Evolutionary conservation across 1,140 invertebrate species (phyloP), one percentile per base, ranked within the genome.

Genomic region (Megalonaias nervosa): DNA sequence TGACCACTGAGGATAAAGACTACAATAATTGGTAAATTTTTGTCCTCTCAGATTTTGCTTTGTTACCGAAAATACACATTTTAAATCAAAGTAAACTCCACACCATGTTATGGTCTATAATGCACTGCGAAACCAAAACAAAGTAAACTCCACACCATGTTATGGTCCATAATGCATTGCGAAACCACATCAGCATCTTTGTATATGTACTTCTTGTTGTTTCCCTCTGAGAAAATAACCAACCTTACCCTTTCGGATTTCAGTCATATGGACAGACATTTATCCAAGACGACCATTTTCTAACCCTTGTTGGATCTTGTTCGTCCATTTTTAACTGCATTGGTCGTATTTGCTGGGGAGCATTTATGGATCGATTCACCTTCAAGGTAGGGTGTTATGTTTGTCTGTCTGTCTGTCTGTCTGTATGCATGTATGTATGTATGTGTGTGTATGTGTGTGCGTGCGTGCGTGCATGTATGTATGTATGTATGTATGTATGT

Each of bases 211-310:
- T 31, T 31, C 31, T 31, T 31, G 31, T 31, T 31, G 31, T 31
- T 31, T 31, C 31, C 5, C 31, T 31, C 31, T 31, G 2, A 31
- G 31, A 31, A 31, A 61, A 21, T 17, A 61, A 6, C 6, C 60
- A 2, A 61, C 21, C 2, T 61, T 61, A 2, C 21, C 1, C 1
- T 17, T 61, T 19, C n/a, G 21, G 26, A 56, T 65, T 73, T 64
- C 62, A 75, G 73, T 65, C 65, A 38, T 75, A 75, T 60, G 73
- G 73, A 17, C 66, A 75, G 21, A 75, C 65, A 57, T 75, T 75
- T 61, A 75, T 75, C 38, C 38, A 58, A 14, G 66, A 75, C 61
- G 73, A 75, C 31, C 73, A 75, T 62, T 75, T 75, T 48, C 66
- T 75, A 11, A 55, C 73, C 5, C 16, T 75, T 55, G 59, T 75